Base-by-base conservation (phyloP, 2,888 invertebrate genomes). In the Callimorpha dominula region DNA sequence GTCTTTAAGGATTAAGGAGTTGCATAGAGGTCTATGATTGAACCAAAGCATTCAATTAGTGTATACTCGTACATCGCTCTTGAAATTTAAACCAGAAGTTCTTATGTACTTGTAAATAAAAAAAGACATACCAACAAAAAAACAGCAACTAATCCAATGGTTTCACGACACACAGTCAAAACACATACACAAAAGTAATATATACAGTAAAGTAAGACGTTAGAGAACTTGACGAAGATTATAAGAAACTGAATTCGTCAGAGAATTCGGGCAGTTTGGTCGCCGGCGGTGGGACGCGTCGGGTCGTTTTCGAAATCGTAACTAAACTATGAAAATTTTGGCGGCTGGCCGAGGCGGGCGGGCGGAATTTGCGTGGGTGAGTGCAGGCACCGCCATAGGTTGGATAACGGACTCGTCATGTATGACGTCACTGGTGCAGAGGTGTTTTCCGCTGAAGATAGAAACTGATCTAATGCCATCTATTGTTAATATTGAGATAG, bases 221-320 rank as follows among this genome's bases (percentile, higher is more conserved):
- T 90, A 92, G 89, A 93, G 93, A 92, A 91, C 88, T 92, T 89
- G 91, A 92, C 92, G 90, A 92, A 93, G 90, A 84, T 87, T 90
- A 87, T 85, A 84, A 87, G 88, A 91, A 92, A 92, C 89, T 91
- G 88, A 87, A 91, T 92, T 94, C 92, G 91, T 90, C 80, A 85
- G 91, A 92, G 92, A 91, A 91, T 90, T 92, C 92, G 92, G 91
- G 86, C 88, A 86, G 90, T 81, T 85, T 90, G 89, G 89, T 94
- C 94, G 94, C 94, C 95, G 95, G 95, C 95, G 94, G 94, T 93
- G 94, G 93, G 93, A 95, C 95, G 94, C 95, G 95, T 95, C 95
- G 95, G 95, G 94, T 95, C 95, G 95, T 95, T 95, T 95, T 95
- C 95, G 95, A 93, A 95, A 95, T 95, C 95, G 95, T 95, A 95